Base-by-base conservation (phyloP, 2,797 vertebrate species). In the Heteromormyrus szaboi region DNA sequence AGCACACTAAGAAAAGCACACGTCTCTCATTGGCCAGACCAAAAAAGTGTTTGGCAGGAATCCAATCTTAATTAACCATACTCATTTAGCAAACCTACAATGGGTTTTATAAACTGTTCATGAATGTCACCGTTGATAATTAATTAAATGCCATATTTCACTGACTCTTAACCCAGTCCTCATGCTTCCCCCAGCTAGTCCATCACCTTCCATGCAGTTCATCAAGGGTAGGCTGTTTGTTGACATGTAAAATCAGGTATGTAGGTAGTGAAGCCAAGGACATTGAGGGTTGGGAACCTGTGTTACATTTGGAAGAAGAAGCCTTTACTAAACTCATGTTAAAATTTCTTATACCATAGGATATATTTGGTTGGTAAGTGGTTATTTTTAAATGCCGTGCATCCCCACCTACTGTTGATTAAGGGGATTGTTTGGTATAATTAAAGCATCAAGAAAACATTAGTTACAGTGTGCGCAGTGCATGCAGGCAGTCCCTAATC, bases 401-500 rank as follows among this genome's bases (percentile, higher is more conserved):
- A n/a, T 17, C 17, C 8, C 46, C 46, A 19, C 65, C 46, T 44
- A 76, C n/a, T 88, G 19, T 17, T 88, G 48, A 76, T 79, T 88
- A 50, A 76, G 87, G 87, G 12, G 25, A 46, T 29, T 68, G 87
- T 37, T 68, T 29, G 12, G 87, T 72, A 25, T 88, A 76, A 88
- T 88, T 50, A 25, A 14, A 88, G 44, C 44, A 14, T 72, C 62
- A 72, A 50, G 62, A 68, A 76, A 25, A 50, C 19, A 48, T 46
- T n/a, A 50, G 86, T 19, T 37, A n/a, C 72, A 72, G 41, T 48
- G 11, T 41, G 62, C 1, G 22, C 62, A 33, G 22, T 33, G 50
- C 7, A 0, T 41, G 59, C n/a, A 84, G 72, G 41, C 19, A 29
- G 3, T 86, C 3, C 1, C 59, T 90, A 89, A 91, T 87, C 46